Evolutionary conservation across 2,888 invertebrate genomes (phyloP), one percentile per base, ranked within the genome.

Genomic region (Gasteruption jaculator): DNA sequence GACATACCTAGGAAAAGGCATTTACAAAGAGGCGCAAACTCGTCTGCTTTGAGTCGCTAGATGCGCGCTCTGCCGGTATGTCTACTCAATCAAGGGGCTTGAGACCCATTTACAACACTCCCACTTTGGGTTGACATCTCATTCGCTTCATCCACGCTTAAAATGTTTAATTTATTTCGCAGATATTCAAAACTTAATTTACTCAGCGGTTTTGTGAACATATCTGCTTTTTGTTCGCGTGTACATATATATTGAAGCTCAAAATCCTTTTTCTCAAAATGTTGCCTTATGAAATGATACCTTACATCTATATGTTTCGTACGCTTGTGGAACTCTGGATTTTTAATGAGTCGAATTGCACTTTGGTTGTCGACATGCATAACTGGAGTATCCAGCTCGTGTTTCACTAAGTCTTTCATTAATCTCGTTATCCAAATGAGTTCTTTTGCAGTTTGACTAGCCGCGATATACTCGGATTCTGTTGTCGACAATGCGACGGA

Each of bases 381-480:
- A 4, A 19, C 11, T 10, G 41, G 39, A 14, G 16, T 11, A 14
- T 22, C 16, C 15, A 8, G 8, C 31, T 38, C 8, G 1, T 14
- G 2, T 18, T 22, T 34, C 5, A 42, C 34, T 31, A 48, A 20
- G 1, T 29, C 39, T 1, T 26, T 29, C 2, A 49, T 7, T 12
- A 48, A 25, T 42, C 44, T 38, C 8, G 41, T 10, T 26, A 41
- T 12, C 48, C 46, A 50, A 1, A 52, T 11, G 5, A 48, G 11
- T 27, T 48, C 41, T 38, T 38, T 43, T 2, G 24, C 25, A 2
- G 46, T 44, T 7, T 25, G 21, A 38, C 44, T 25, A 6, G 49
- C 36, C 1, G 49, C 52, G 10, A 48, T 25, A 19, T 41, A 48
- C 22, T 50, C 49, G 1, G 49, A 43, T 30, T 50, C 46, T n/a